phyloP scores from a whole-genome alignment of 2,113 vertebrate genomes.

The Calidris pugnax region DNA sequence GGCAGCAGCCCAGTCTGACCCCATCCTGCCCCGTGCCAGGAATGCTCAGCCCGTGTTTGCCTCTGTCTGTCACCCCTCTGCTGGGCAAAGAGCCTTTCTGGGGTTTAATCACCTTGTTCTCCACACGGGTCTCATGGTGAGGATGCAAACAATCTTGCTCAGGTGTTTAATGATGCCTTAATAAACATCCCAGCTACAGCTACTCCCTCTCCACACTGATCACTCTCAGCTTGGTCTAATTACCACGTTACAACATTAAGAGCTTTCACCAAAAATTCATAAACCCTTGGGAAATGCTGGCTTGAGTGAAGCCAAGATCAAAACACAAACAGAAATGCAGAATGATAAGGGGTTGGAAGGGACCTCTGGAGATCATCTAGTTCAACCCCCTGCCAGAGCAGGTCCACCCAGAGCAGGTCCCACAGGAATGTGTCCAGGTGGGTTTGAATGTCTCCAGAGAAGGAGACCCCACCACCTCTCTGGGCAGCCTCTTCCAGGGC shows the following conservation, averaged over 20 bases:
- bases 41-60: not conserved
- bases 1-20: not conserved
- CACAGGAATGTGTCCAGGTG: too few species aligned
- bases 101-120: not conserved
- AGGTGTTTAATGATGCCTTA: not conserved
- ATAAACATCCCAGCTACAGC: not conserved
- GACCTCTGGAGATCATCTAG: too few species aligned
- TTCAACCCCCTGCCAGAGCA: too few species aligned
- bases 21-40: not conserved
- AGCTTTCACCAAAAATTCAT: not conserved
- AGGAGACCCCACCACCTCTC: too few species aligned
- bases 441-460: too few species aligned
- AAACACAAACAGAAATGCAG: not conserved
- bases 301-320: not conserved
- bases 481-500: too few species aligned
- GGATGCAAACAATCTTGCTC: not conserved
- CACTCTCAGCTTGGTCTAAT: not conserved
- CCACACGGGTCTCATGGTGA: not conserved
- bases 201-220: not conserved
- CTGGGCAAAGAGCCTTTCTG: not conserved
- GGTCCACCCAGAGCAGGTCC: too few species aligned
- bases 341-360: too few species aligned
- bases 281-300: rapidly evolving
- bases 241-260: not conserved
- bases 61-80: rapidly evolving